Evolutionary conservation across 2,888 invertebrate genomes (phyloP).

Genomic region (Taphrorychus bicolor): DNA sequence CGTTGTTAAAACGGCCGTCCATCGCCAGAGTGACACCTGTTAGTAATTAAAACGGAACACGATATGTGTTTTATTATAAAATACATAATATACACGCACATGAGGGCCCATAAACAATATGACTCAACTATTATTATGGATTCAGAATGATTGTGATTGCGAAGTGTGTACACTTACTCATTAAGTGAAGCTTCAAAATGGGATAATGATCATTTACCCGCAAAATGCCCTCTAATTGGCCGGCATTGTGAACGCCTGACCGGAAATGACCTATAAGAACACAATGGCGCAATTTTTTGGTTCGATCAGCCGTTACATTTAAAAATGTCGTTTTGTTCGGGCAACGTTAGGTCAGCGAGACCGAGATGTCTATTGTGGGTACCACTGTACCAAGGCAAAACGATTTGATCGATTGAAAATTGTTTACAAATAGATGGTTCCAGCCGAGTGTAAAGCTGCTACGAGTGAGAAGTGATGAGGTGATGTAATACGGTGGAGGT

Average conservation of each 20-base stretch:
- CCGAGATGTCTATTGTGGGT: slow-evolving; percentile 13
- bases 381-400: slow-evolving; percentile 22
- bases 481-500: too few species aligned
- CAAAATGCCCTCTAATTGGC: slow-evolving; percentile 24
- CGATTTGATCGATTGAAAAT: slow-evolving; percentile 21
- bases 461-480: too few species aligned
- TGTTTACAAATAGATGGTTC: slow-evolving; percentile 15
- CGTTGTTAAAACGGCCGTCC: slow-evolving; percentile 3
- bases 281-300: slow-evolving; percentile 24
- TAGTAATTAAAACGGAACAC: slow-evolving; percentile 5
- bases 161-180: not conserved
- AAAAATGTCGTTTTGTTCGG: slow-evolving; percentile 30
- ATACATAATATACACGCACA: too few species aligned
- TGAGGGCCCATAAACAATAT: not conserved
- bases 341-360: slow-evolving; percentile 22
- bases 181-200: not conserved
- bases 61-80: too few species aligned
- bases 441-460: slow-evolving; percentile 9
- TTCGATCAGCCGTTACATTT: slow-evolving; percentile 25
- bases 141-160: not conserved
- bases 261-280: slow-evolving; percentile 30
- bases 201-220: not conserved
- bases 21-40: slow-evolving; percentile 2
- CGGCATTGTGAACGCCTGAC: slow-evolving; percentile 27
- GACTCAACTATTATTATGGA: too few species aligned